Evolutionary conservation across 2,888 invertebrate species (phyloP).

Genomic region (Himalopsyche anomala): DNA sequence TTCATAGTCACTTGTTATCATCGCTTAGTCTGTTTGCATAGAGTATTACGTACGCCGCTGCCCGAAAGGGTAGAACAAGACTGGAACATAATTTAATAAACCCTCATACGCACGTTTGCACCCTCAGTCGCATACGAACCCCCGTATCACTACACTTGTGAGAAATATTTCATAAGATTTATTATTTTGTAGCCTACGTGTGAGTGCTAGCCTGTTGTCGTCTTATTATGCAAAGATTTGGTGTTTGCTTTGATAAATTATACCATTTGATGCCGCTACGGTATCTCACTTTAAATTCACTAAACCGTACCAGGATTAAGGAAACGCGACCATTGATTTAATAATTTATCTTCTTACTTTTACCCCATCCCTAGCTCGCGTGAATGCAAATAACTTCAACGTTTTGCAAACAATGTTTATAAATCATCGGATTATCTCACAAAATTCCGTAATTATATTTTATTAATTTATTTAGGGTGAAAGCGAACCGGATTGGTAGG

Average conservation of each 20-base stretch:
- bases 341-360: background rate
- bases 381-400: too few species aligned
- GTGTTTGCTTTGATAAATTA: conserved; percentile 34
- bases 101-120: conserved; percentile 31
- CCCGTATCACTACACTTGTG: conserved; percentile 9
- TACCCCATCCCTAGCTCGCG: too few species aligned
- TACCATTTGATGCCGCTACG: background rate
- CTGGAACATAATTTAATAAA: conserved; percentile 26
- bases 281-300: conserved; percentile 1
- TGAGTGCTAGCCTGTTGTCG: background rate
- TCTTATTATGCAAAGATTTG: conserved; percentile 34
- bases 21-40: too few species aligned
- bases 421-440: too few species aligned
- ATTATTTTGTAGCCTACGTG: background rate
- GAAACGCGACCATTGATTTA: conserved; percentile 4
- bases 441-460: too few species aligned
- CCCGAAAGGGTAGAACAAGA: conserved; percentile 17
- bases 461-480: too few species aligned
- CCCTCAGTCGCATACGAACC: conserved; percentile 11
- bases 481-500: too few species aligned
- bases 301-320: background rate
- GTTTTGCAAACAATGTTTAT: too few species aligned
- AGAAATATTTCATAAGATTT: conserved; percentile 34
- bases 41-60: background rate
- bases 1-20: too few species aligned